phyloP scores from a whole-genome alignment of 2,888 invertebrate genomes.

The Drosophila antonietae region DNA sequence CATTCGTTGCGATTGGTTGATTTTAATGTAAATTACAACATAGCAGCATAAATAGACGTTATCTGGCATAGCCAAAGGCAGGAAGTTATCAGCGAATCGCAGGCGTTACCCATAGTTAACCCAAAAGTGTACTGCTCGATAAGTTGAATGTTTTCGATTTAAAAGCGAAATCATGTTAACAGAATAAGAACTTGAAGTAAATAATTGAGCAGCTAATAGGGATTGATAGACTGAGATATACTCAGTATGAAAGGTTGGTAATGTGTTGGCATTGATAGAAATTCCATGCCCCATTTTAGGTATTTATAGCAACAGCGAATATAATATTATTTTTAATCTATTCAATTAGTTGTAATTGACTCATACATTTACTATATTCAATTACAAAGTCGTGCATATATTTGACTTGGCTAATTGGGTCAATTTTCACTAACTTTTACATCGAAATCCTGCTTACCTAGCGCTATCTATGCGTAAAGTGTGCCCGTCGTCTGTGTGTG shows the following conservation, averaged over 20 bases:
- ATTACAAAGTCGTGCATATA: slow-evolving; percentile 19
- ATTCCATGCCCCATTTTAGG: neutral
- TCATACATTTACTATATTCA: neutral
- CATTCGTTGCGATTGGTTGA: slow-evolving; percentile 14
- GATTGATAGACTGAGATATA: neutral
- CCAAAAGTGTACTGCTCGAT: neutral
- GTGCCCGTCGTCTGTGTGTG: slow-evolving; percentile 9
- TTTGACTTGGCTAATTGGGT: slow-evolving; percentile 38
- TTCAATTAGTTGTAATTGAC: neutral
- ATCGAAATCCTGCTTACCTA: slow-evolving; percentile 12
- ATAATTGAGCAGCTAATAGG: neutral
- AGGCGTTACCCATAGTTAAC: neutral
- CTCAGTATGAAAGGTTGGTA: neutral
- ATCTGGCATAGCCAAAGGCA: slow-evolving; percentile 25
- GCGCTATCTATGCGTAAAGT: neutral
- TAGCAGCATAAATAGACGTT: neutral
- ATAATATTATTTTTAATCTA: neutral
- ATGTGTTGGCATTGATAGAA: neutral
- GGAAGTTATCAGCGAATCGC: slow-evolving; percentile 48
- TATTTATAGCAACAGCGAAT: neutral
- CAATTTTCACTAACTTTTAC: slow-evolving; percentile 14
- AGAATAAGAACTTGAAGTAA: neutral
- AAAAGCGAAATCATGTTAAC: slow-evolving; percentile 8
- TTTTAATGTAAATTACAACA: slow-evolving; percentile 12
- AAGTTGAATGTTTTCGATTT: neutral